Evolutionary conservation across 2,113 vertebrate genomes (phyloP).

Genomic region (Climacteris rufus): DNA sequence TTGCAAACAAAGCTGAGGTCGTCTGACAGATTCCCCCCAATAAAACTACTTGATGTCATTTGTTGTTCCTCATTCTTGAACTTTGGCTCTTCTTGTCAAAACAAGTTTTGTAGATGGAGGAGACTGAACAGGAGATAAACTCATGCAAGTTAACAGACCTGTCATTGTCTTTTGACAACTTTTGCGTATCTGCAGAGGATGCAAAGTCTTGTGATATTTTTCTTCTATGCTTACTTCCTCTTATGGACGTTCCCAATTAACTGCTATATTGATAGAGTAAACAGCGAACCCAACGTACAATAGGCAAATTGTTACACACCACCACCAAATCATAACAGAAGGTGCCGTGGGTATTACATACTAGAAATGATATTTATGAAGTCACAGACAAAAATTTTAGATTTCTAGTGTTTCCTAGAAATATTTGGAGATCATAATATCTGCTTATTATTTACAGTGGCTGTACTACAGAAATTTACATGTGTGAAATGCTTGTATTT

Average conservation of each 20-base stretch:
- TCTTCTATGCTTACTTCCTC: background rate
- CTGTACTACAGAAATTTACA: background rate
- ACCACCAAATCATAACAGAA: background rate
- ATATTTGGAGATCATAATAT: background rate
- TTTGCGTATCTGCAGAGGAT: background rate
- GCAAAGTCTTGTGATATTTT: background rate
- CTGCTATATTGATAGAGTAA: background rate
- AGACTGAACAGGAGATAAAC: background rate
- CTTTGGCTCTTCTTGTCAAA: background rate
- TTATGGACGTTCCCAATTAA: background rate
- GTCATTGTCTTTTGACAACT: background rate
- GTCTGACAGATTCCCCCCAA: background rate
- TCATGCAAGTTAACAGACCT: background rate
- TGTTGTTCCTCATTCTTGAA: background rate
- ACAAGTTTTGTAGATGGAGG: background rate
- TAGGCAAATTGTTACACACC: background rate
- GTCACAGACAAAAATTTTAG: background rate
- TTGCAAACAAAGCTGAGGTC: too few species aligned
- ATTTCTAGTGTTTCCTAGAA: background rate
- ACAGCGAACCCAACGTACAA: background rate
- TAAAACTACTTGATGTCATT: background rate
- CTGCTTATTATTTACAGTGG: background rate
- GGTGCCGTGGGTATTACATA: background rate
- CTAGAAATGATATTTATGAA: background rate
- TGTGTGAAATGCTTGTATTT: background rate